Conservation (phyloP, 2,797 vertebrate species). For the Enteromius anoplus region DNA sequence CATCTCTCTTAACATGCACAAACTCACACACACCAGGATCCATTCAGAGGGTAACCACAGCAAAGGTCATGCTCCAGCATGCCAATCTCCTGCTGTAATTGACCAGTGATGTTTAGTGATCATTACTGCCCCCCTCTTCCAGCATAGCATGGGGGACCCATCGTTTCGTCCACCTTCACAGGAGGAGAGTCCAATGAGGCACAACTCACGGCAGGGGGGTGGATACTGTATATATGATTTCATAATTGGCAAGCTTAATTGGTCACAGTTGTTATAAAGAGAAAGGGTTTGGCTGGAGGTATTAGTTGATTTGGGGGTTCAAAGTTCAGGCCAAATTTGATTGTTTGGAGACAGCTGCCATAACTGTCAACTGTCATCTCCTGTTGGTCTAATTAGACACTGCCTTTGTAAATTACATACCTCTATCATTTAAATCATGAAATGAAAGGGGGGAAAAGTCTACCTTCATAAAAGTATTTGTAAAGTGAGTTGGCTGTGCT, state of each 20-base stretch:
- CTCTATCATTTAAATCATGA: not conserved
- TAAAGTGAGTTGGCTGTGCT: not conserved
- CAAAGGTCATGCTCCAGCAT: conserved; percentile 73
- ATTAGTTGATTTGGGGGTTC: conserved; percentile 22
- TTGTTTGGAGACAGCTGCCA: conserved; percentile 29
- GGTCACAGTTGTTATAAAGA: conserved; percentile 42
- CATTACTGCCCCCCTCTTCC: conserved; percentile 70
- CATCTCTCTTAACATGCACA: conserved; percentile 47
- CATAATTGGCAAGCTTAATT: conserved; percentile 63
- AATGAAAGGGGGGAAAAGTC: not conserved
- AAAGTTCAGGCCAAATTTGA: conserved; percentile 39
- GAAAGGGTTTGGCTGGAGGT: conserved; percentile 15
- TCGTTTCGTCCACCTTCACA: conserved; percentile 55
- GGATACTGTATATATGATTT: conserved; percentile 60
- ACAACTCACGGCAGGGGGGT: conserved; percentile 61
- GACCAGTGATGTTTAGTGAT: conserved; percentile 76
- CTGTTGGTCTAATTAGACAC: conserved; percentile 23
- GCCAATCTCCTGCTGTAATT: conserved; percentile 74
- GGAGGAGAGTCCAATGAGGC: conserved; percentile 56
- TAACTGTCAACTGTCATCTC: conserved; percentile 27
- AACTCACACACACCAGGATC: conserved; percentile 55
- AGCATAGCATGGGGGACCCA: conserved; percentile 70
- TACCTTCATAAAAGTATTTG: not conserved
- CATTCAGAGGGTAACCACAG: conserved; percentile 63
- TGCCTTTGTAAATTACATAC: not conserved